phyloP scores from a whole-genome alignment of 2,797 vertebrate genomes.

The Holocentrus rufus region DNA sequence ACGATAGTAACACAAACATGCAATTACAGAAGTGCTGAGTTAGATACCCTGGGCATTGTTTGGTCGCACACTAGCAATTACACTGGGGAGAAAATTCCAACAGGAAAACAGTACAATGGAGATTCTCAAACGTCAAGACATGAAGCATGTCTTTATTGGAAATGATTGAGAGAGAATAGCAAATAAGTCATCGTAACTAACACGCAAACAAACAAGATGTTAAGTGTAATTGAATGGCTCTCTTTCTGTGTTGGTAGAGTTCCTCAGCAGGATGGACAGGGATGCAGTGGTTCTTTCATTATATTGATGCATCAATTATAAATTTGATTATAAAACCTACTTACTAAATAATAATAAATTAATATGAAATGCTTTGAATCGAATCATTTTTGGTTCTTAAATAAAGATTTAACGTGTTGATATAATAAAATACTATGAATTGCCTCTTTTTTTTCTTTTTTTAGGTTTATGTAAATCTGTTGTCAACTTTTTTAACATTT shows the following conservation, averaged over 20 bases:
- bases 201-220: neutral
- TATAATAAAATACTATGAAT: too few species aligned
- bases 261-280: slow-evolving; percentile 17
- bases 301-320: too few species aligned
- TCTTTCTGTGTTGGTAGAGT: slow-evolving; percentile 21
- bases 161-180: slow-evolving; percentile 44
- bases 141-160: slow-evolving; percentile 41
- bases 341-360: too few species aligned
- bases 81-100: slow-evolving; percentile 27
- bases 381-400: too few species aligned
- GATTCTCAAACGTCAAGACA: slow-evolving; percentile 21
- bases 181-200: slow-evolving; percentile 12
- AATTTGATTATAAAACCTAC: too few species aligned
- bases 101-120: slow-evolving; percentile 38
- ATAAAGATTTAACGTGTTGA: too few species aligned
- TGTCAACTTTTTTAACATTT: too few species aligned
- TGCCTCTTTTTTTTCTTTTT: too few species aligned
- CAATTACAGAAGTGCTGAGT: slow-evolving; percentile 78
- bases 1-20: slow-evolving; percentile 74
- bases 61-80: slow-evolving; percentile 58
- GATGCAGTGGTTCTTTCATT: too few species aligned
- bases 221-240: slow-evolving; percentile 6
- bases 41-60: slow-evolving; percentile 67
- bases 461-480: too few species aligned
- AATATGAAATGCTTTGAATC: too few species aligned